Evolutionary conservation across 2,797 vertebrate genomes (phyloP), one percentile per base, ranked within the genome.

Genomic region (Peromyscus attwateri): DNA sequence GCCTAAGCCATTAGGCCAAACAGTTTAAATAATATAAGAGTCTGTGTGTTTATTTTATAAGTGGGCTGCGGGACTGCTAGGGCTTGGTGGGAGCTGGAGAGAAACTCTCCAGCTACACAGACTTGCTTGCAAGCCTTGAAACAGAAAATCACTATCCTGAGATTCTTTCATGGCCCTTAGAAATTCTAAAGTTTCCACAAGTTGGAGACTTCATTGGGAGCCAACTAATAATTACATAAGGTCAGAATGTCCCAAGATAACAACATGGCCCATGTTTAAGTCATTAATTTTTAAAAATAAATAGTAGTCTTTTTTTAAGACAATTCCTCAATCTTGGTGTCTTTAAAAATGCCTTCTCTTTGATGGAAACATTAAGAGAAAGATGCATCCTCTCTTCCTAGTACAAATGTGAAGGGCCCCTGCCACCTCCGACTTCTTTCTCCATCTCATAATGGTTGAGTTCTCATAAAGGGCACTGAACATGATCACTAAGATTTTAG

Each of bases 301-400:
- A 95, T 25, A 75, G 87, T 60, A 37, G 17, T 70, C 40, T 62
- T 31, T 84, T 93, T 85, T 84, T 88, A 94, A 93, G 84, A 29
- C 29, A 77, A 73, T 87, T 85, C 92, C 40, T 94, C 66, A 70
- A 75, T 60, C 8, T 34, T 93, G 16, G 21, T 85, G 34, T 37
- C 60, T 95, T 1, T 83, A 80, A 43, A 7, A 13, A 71, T 95
- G 1, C 66, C 52, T 81, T 77, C 17, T 85, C 17, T 92, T 75
- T 3, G 13, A 79, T 4, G 19, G 73, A 95, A 95, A 21, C 10
- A 46, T 92, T 66, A 76, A 80, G 79, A 89, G 1, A 73, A n/a
- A 84, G 31, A 71, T 40, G 6, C 1, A 70, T 25, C 5, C 46
- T 52, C 17, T 40, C 31, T 89, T 40, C 34, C 1, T 57, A 66